A percentile compares a stretch with the other conserved stretches of the same genome.
Conservation (phyloP, 2,888 invertebrate species). For the Pyralis farinalis region DNA sequence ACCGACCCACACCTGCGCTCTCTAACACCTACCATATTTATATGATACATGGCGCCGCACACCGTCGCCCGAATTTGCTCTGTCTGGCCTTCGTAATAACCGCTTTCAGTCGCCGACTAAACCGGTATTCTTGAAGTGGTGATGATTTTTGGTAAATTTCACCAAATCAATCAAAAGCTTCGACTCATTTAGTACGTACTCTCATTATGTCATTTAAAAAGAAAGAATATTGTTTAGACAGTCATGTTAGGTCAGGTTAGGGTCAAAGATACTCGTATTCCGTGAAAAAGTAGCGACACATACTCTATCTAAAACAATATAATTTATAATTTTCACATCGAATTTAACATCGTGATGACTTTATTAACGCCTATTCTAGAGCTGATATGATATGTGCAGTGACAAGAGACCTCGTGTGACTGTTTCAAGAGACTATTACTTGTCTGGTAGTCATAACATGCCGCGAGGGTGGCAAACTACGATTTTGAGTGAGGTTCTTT, state of each 20-base stretch:
- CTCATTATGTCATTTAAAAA: background rate
- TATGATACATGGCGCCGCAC: slow-evolving; percentile 24
- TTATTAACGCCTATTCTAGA: background rate
- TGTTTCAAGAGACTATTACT: slow-evolving; percentile 7
- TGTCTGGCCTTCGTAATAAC: slow-evolving; percentile 27
- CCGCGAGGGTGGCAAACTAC: background rate
- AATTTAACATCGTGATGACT: too few species aligned
- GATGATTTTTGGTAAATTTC: slow-evolving; percentile 33
- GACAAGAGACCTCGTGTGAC: slow-evolving; percentile 1
- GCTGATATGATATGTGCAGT: background rate
- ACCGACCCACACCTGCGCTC: slow-evolving; percentile 38
- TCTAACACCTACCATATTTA: slow-evolving; percentile 21
- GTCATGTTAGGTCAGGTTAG: background rate
- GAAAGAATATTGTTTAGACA: background rate
- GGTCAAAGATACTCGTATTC: background rate
- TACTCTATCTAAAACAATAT: too few species aligned
- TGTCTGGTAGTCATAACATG: slow-evolving; percentile 4
- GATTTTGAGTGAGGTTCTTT: too few species aligned
- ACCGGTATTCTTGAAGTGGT: slow-evolving; percentile 27
- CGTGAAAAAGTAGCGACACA: too few species aligned
- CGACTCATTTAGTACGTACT: background rate
- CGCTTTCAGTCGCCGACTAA: slow-evolving; percentile 23
- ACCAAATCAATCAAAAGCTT: slow-evolving; percentile 22
- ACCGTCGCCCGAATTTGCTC: slow-evolving; percentile 30
- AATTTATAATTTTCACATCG: too few species aligned